A percentile compares a stretch with the other conserved stretches of the same genome.
Evolutionary conservation across 2,888 invertebrate genomes (phyloP).

Genomic region (Lepidonotus clava): DNA sequence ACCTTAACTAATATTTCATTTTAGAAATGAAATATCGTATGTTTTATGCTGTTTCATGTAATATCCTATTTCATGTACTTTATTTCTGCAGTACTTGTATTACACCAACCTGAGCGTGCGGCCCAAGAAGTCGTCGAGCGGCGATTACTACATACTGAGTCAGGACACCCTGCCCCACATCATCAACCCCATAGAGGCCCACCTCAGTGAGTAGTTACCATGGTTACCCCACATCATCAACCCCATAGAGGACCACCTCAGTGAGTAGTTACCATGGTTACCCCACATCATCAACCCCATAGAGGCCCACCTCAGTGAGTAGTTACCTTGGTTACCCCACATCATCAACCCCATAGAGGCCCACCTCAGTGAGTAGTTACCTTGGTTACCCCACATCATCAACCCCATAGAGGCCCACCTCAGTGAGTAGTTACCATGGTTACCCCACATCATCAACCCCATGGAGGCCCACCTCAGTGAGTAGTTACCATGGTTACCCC

Average conservation of each 20-base stretch:
- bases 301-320: constrained; percentile 87
- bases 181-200: constrained; percentile 92
- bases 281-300: constrained; percentile 92
- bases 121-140: constrained; percentile 84
- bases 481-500: too few relatives aligned
- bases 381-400: too few relatives aligned
- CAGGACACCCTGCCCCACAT: constrained; percentile 89
- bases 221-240: constrained; percentile 93
- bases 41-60: too few relatives aligned
- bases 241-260: constrained; percentile 90
- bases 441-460: too few relatives aligned
- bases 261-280: constrained; percentile 82
- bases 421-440: too few relatives aligned
- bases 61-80: neutral
- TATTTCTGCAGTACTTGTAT: constrained; percentile 83
- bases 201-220: constrained; percentile 83
- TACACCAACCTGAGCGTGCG: constrained; percentile 89
- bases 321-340: constrained; percentile 87
- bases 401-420: too few relatives aligned
- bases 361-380: constrained; percentile 84
- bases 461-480: too few relatives aligned
- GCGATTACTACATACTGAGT: constrained; percentile 85
- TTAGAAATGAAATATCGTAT: too few relatives aligned
- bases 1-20: too few relatives aligned
- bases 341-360: constrained; percentile 93